phyloP scores from a whole-genome alignment of 2,797 vertebrate species.

The Carduelis carduelis region DNA sequence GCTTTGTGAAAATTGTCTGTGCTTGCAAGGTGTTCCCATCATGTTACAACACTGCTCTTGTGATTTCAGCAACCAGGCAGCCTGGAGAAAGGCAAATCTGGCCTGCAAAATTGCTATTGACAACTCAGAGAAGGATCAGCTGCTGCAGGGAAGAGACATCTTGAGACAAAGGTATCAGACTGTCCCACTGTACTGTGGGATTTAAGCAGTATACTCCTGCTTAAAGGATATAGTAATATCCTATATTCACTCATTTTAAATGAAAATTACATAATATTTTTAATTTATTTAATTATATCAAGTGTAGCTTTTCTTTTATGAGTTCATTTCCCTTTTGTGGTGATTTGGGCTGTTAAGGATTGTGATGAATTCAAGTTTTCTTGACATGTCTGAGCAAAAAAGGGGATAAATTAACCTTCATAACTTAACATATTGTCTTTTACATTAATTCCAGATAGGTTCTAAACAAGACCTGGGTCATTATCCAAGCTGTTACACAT shows the following conservation, averaged over 20 bases:
- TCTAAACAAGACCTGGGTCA: neutral
- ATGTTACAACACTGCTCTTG: neutral
- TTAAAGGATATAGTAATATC: neutral
- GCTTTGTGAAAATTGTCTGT: neutral
- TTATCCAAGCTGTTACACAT: neutral
- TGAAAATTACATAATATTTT: neutral
- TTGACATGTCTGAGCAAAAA: neutral
- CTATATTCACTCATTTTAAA: neutral
- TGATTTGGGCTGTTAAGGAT: neutral
- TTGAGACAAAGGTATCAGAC: slow-evolving; percentile 84
- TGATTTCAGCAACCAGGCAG: slow-evolving; percentile 89
- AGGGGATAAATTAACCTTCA: neutral
- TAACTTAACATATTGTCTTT: neutral
- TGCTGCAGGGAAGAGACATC: slow-evolving; percentile 82
- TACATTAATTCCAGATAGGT: neutral
- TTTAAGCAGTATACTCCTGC: neutral
- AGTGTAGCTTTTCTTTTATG: neutral
- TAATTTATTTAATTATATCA: neutral
- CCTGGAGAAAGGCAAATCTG: slow-evolving; percentile 95
- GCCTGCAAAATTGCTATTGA: slow-evolving; percentile 93
- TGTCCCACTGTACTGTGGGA: neutral
- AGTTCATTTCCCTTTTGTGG: neutral
- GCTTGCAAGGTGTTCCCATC: neutral
- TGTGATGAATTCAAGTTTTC: neutral
- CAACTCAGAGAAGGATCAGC: slow-evolving; percentile 90